These are phyloP conservation scores for Triplophysa siluroides DNA, from an alignment of 2,113 vertebrate species.

Conservation along the genomic window DNA sequence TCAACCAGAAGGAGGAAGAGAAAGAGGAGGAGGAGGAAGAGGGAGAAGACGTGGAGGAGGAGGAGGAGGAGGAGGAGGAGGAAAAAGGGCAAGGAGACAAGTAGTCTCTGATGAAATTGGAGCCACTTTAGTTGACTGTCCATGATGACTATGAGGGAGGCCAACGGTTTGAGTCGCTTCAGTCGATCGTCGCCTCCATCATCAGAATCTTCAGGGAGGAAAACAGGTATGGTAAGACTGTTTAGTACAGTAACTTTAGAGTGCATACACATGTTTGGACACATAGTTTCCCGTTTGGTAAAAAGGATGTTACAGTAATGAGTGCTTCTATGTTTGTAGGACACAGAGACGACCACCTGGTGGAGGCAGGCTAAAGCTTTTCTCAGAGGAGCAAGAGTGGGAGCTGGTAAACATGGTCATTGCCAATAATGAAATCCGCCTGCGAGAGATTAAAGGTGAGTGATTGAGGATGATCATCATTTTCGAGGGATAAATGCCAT, in stretches of 20 bases:
- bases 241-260: neutral
- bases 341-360: conserved; percentile 2
- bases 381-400: conserved; percentile 31
- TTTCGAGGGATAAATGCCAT: conserved; percentile 7
- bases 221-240: conserved; percentile 2
- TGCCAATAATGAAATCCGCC: conserved; percentile 10
- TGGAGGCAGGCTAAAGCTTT: conserved; percentile 30
- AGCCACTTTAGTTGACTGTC: conserved; percentile 21
- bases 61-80: neutral
- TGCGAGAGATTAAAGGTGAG: conserved; percentile 8
- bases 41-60: neutral
- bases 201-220: conserved; percentile 13
- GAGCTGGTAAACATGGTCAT: neutral
- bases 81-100: neutral
- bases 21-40: too few species aligned
- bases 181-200: neutral
- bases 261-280: too few species aligned
- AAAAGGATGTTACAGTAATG: conserved; percentile 7
- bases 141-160: conserved; percentile 29
- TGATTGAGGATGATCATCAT: conserved; percentile 18
- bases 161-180: neutral
- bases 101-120: neutral
- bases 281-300: too few species aligned
- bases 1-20: too few species aligned
- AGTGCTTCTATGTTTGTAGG: conserved; percentile 21